Percentiles rank a stretch among this genome's conserved stretches.
phyloP scores from a whole-genome alignment of 2,113 vertebrate genomes.

The Ameiurus melas region DNA sequence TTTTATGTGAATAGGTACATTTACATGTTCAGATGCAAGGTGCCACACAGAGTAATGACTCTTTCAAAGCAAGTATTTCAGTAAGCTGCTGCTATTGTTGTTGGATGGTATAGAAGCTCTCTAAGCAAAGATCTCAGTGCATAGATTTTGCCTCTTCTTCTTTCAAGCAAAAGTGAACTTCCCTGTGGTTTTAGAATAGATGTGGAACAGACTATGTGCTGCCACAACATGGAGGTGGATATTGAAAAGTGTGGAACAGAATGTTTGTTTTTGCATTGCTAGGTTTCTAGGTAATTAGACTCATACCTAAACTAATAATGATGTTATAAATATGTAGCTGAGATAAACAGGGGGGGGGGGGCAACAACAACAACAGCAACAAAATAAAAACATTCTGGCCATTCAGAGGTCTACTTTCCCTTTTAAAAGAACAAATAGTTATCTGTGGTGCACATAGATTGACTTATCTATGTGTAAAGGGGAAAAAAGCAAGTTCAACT shows the following conservation, averaged over 20 bases:
- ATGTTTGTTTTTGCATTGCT: background rate
- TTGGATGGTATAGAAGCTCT: conserved; percentile 30
- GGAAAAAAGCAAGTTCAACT: background rate
- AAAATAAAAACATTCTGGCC: too few relatives aligned
- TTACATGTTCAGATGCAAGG: conserved; percentile 52
- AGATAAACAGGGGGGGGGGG: too few relatives aligned
- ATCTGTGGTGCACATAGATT: background rate
- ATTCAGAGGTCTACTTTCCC: too few relatives aligned
- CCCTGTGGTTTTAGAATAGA: background rate
- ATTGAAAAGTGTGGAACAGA: background rate
- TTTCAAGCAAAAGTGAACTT: conserved; percentile 21
- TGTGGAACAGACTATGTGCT: background rate
- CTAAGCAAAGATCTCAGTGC: conserved; percentile 13
- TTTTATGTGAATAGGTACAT: conserved; percentile 52
- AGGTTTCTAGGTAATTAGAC: background rate
- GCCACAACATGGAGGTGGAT: background rate
- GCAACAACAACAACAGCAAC: too few relatives aligned
- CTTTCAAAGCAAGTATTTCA: conserved; percentile 45
- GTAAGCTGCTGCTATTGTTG: conserved; percentile 19
- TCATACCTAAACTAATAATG: background rate
- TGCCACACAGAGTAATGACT: conserved; percentile 58
- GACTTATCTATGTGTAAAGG: background rate
- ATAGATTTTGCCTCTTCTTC: conserved; percentile 19
- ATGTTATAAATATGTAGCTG: background rate
- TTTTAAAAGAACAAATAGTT: background rate